Evolutionary conservation across 2,797 vertebrate species (phyloP).

Genomic region (Aldrovandia affinis): DNA sequence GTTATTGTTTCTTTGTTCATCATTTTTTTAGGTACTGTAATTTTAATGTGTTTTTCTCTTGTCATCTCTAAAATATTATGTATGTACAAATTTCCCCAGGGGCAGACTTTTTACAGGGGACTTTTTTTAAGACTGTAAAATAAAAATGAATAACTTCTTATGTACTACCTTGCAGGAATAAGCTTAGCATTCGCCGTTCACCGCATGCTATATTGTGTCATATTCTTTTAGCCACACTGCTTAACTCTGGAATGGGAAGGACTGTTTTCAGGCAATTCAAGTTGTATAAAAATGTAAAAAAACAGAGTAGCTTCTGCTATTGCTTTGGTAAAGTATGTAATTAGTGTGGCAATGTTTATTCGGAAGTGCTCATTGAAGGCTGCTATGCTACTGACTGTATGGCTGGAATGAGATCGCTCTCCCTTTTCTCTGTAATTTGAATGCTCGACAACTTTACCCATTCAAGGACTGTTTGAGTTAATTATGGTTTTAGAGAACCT

Average conservation of each 20-base stretch:
- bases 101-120: constrained; percentile 30
- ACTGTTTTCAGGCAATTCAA: constrained; percentile 18
- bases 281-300: neutral
- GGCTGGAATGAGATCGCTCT: neutral
- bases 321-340: neutral
- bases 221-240: neutral
- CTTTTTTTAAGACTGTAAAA: constrained; percentile 33
- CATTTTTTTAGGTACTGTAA: constrained; percentile 3
- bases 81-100: constrained; percentile 3
- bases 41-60: constrained; percentile 12
- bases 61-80: constrained; percentile 17
- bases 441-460: neutral
- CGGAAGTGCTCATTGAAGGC: neutral
- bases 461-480: constrained; percentile 32
- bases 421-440: neutral
- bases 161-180: constrained; percentile 4
- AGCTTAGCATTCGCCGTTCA: neutral
- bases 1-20: neutral
- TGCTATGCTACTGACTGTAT: neutral
- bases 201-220: neutral
- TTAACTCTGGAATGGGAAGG: constrained; percentile 27
- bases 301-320: neutral
- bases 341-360: neutral
- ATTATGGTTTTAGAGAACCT: constrained; percentile 27
- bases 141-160: constrained; percentile 21